Percentiles rank a stretch among this genome's conserved stretches.
phyloP scores from a whole-genome alignment of 2,797 vertebrate species.

The Mallotus villosus region DNA sequence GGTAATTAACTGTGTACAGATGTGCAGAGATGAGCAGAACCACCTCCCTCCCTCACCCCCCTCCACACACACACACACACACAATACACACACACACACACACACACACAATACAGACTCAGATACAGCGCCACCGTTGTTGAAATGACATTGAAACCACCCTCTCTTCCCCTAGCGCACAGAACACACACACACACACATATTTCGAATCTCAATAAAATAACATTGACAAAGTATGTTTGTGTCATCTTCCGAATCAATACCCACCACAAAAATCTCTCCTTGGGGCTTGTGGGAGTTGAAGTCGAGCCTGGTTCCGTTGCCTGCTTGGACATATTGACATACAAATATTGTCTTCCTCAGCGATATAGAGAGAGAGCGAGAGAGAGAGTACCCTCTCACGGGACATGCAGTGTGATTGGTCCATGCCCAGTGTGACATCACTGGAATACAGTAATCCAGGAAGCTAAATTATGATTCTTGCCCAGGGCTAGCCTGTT shows the following conservation, averaged over 20 bases:
- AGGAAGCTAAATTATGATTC: no score
- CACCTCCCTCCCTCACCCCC: neutral
- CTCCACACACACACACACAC: neutral
- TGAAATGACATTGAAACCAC: neutral
- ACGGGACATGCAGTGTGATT: constrained; percentile 15
- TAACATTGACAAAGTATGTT: no score
- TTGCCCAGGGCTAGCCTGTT: neutral
- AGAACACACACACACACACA: neutral
- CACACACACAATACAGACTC: no score
- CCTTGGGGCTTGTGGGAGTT: no score
- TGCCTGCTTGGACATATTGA: neutral
- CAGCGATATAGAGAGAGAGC: neutral
- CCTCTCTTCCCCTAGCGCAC: neutral
- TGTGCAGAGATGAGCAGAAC: neutral
- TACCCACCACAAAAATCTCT: neutral
- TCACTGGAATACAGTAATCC: no score
- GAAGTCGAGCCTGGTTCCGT: neutral
- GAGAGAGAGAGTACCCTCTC: neutral
- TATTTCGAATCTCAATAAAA: neutral
- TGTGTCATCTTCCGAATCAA: neutral
- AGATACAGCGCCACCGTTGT: no score
- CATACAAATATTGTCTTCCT: neutral
- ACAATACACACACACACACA: no score
- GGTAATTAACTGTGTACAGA: neutral
- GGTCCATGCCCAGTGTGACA: neutral